Percentiles rank a stretch among this genome's conserved stretches.
Conservation (phyloP, 2,888 invertebrate genomes). For the Ormyrus labotus region DNA sequence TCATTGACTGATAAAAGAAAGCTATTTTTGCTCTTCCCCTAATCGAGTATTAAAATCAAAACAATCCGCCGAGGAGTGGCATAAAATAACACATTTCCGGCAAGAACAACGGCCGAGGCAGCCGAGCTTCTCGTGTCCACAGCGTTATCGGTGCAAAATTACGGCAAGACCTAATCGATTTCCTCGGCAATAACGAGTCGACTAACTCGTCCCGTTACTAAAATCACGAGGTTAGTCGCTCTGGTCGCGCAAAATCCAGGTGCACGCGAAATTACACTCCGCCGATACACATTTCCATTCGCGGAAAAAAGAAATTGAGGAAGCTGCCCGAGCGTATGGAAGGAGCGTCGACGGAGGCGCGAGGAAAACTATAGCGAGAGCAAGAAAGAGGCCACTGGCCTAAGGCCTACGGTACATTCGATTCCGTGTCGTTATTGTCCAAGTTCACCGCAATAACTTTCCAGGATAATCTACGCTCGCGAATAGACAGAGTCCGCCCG, state of each 20-base stretch:
- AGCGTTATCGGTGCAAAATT: conserved; percentile 18
- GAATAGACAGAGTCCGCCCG: conserved; percentile 39
- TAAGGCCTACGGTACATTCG: conserved; percentile 61
- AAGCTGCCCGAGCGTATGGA: background rate
- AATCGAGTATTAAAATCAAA: background rate
- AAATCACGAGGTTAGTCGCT: conserved; percentile 33
- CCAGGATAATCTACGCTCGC: conserved; percentile 69
- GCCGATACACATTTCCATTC: conserved; percentile 38
- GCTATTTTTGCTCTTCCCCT: no score
- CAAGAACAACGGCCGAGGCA: background rate
- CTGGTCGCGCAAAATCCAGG: background rate
- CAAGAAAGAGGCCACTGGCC: conserved; percentile 53
- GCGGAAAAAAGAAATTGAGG: conserved; percentile 45
- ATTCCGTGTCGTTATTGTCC: conserved; percentile 70
- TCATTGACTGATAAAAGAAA: no score
- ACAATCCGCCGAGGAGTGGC: background rate
- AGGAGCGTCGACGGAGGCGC: conserved; percentile 1
- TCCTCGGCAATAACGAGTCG: conserved; percentile 45
- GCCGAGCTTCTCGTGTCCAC: background rate
- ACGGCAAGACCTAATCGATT: conserved; percentile 48
- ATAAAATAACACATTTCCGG: conserved; percentile 48
- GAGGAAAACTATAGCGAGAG: conserved; percentile 27
- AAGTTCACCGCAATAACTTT: conserved; percentile 72
- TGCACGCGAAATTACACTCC: conserved; percentile 25
- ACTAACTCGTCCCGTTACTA: conserved; percentile 52